phyloP scores from a whole-genome alignment of 2,797 vertebrate genomes.

The Numenius phaeopus region DNA sequence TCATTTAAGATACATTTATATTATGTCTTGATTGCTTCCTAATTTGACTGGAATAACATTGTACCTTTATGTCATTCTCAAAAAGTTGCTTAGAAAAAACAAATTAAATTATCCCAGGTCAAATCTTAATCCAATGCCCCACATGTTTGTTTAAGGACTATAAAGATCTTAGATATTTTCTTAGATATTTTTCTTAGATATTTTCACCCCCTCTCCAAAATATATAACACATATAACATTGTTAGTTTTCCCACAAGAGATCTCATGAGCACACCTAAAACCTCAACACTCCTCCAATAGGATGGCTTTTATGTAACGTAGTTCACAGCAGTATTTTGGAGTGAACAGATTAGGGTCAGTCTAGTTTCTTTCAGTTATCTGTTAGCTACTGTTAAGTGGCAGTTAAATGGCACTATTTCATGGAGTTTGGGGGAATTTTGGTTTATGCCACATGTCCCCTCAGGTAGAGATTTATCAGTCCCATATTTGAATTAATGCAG shows the following conservation, averaged over 20 bases:
- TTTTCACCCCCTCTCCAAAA: not conserved
- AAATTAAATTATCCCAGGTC: not conserved
- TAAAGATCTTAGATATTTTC: not conserved
- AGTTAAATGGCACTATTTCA: not conserved
- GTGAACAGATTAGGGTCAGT: not conserved
- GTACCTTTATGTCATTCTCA: not conserved
- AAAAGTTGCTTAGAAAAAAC: not conserved
- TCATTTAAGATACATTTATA: not conserved
- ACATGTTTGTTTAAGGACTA: not conserved
- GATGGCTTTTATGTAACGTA: not conserved
- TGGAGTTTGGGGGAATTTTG: not conserved
- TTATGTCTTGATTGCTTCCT: not conserved
- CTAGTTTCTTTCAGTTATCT: not conserved
- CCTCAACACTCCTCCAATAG: not conserved
- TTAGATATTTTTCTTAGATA: not conserved
- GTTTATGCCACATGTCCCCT: not conserved
- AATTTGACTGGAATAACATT: not conserved
- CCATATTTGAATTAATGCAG: not conserved
- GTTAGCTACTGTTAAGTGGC: not conserved
- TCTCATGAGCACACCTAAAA: not conserved
- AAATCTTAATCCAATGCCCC: not conserved
- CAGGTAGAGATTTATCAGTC: not conserved
- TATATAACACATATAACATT: fast-evolving
- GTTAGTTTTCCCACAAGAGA: not conserved
- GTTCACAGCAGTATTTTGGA: not conserved